Percentiles rank a stretch among this genome's conserved stretches.
Conservation (phyloP, 1,140 invertebrate genomes). For the Drosophila kurseongensis region DNA sequence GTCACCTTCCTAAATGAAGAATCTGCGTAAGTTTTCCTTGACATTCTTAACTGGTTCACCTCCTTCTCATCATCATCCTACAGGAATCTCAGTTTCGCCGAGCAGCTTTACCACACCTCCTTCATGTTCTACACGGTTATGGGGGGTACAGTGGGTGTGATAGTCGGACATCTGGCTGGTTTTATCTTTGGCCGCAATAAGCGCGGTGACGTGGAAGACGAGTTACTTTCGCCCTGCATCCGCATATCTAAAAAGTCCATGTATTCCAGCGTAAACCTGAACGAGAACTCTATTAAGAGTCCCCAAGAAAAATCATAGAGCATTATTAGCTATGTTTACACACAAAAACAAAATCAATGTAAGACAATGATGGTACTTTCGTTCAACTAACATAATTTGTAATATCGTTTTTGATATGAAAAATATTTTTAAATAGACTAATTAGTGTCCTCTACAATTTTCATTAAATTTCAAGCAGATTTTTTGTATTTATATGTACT, state of each 20-base stretch:
- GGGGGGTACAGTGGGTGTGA: constrained; percentile 46
- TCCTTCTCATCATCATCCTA: constrained; percentile 4
- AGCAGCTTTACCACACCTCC: constrained; percentile 72
- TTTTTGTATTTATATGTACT: no score
- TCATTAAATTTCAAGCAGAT: no score
- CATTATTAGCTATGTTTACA: no score
- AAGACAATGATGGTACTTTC: no score
- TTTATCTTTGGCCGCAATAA: constrained; percentile 58
- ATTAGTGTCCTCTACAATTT: no score
- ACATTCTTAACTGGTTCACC: no score
- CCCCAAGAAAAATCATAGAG: constrained; percentile 31
- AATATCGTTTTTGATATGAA: no score
- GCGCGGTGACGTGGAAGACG: constrained; percentile 46
- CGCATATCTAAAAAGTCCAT: constrained; percentile 30
- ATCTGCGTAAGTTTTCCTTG: constrained; percentile 43
- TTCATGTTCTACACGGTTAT: constrained; percentile 63
- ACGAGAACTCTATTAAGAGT: constrained; percentile 30
- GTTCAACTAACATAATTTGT: no score
- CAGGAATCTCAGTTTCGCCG: constrained; percentile 53
- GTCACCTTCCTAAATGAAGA: constrained; percentile 14
- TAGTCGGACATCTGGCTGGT: constrained; percentile 38
- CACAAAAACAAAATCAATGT: no score
- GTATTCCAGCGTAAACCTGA: constrained; percentile 58
- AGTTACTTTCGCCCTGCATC: constrained; percentile 63
- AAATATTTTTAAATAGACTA: no score